Evolutionary conservation across 2,797 vertebrate species (phyloP).

Genomic region (Aldrovandia affinis): DNA sequence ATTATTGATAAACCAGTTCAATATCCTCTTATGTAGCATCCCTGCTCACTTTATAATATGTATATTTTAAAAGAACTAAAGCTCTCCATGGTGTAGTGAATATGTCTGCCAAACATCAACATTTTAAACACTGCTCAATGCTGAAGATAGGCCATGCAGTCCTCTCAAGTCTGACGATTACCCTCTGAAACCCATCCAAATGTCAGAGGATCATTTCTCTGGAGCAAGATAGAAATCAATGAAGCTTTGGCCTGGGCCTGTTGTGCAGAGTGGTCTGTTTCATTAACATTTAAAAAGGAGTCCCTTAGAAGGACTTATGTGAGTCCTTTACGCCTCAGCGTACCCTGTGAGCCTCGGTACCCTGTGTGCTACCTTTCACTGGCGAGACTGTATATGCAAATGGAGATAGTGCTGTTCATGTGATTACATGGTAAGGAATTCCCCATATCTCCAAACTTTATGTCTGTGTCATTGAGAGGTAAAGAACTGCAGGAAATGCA

Average conservation of each 20-base stretch:
- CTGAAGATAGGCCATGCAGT: too few species aligned
- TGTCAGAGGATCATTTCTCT: not conserved
- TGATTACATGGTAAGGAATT: not conserved
- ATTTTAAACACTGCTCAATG: not conserved
- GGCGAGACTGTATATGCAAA: not conserved
- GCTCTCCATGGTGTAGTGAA: not conserved
- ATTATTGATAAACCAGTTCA: not conserved
- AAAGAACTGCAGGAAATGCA: not conserved
- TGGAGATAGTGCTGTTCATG: not conserved
- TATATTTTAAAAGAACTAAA: not conserved
- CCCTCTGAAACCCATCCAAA: too few species aligned
- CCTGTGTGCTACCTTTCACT: not conserved
- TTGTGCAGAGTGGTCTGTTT: conserved; percentile 62
- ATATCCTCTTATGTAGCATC: not conserved
- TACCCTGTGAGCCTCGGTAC: not conserved
- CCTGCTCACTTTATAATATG: not conserved
- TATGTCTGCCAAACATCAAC: not conserved
- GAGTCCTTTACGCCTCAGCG: conserved; percentile 30
- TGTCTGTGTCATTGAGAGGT: not conserved
- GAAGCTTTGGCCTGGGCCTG: conserved; percentile 43
- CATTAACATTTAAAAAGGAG: conserved; percentile 22
- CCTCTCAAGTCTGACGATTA: too few species aligned
- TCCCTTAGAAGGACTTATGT: conserved; percentile 42
- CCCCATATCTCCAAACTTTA: not conserved
- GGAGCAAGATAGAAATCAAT: not conserved